Conservation (phyloP, 1,140 invertebrate genomes). For the Drosophila repleta region DNA sequence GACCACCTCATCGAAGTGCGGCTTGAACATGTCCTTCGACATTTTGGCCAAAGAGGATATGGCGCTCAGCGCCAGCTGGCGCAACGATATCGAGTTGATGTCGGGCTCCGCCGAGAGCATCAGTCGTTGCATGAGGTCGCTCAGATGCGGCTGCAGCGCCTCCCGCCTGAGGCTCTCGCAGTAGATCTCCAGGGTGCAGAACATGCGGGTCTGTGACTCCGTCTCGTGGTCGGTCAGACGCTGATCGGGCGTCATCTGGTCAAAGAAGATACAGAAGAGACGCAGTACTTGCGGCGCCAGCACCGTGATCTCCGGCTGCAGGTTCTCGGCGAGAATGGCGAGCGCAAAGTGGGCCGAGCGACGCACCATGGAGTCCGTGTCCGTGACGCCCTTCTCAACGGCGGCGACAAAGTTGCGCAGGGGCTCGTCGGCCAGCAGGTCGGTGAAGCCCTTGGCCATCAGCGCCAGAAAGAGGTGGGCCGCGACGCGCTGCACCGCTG, state of each 20-base stretch:
- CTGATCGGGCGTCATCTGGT: background rate
- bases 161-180: conserved; percentile 18
- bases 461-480: conserved; percentile 13
- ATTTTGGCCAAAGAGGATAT: conserved; percentile 16
- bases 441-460: conserved; percentile 25
- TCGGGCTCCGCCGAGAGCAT: background rate
- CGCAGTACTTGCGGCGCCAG: conserved; percentile 14
- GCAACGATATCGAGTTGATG: conserved; percentile 15
- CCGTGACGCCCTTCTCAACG: conserved; percentile 23
- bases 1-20: conserved; percentile 20
- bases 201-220: conserved; percentile 13
- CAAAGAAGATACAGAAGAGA: conserved; percentile 22
- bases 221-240: background rate
- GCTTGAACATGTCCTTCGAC: background rate
- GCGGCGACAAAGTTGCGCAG: conserved; percentile 10
- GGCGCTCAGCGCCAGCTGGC: conserved; percentile 15
- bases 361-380: conserved; percentile 11
- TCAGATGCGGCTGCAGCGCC: background rate
- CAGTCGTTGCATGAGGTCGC: conserved; percentile 2
- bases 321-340: conserved; percentile 25
- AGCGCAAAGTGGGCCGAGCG: conserved; percentile 14
- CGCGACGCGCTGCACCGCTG: conserved; percentile 3
- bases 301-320: conserved; percentile 37
- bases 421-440: background rate
- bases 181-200: conserved; percentile 37